Evolutionary conservation across 2,888 invertebrate genomes (phyloP).

Genomic region (Aethes cnicana): DNA sequence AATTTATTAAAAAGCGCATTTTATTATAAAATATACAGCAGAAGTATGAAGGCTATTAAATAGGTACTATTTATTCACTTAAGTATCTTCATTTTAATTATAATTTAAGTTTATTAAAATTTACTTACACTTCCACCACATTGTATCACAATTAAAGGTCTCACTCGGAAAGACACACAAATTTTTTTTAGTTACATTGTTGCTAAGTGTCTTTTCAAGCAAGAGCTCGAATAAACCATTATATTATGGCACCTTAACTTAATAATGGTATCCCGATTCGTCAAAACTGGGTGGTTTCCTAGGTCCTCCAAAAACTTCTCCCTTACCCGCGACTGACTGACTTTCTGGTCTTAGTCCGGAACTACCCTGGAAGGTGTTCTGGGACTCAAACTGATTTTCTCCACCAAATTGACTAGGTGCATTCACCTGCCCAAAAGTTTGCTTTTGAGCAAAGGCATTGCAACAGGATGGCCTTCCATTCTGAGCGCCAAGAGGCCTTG

Average conservation of each 20-base stretch:
- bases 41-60: slow-evolving; percentile 5
- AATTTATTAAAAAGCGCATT: slow-evolving; percentile 29
- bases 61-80: slow-evolving; percentile 13
- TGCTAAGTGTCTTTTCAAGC: background rate
- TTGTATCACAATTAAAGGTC: slow-evolving; percentile 22
- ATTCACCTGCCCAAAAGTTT: slow-evolving; percentile 1
- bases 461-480: slow-evolving; percentile 15
- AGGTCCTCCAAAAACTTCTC: slow-evolving; percentile 61
- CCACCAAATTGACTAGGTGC: slow-evolving; percentile 19
- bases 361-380: slow-evolving; percentile 35
- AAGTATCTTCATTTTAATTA: slow-evolving; percentile 16
- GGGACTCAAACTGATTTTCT: slow-evolving; percentile 26
- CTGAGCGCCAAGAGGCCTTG: slow-evolving; percentile 13
- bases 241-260: slow-evolving; percentile 36
- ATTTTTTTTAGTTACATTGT: background rate
- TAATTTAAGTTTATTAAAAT: slow-evolving; percentile 13
- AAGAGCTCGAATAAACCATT: slow-evolving; percentile 1
- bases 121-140: slow-evolving; percentile 15
- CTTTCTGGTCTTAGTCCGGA: slow-evolving; percentile 36
- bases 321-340: slow-evolving; percentile 46
- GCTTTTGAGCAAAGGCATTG: slow-evolving; percentile 2
- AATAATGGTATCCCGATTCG: slow-evolving; percentile 70
- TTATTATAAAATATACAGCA: slow-evolving; percentile 17
- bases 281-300: slow-evolving; percentile 65
- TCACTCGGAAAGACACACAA: background rate